Evolutionary conservation across 1,140 invertebrate genomes (phyloP), one percentile per base, ranked within the genome.

Genomic region (Bombus cullumanus): DNA sequence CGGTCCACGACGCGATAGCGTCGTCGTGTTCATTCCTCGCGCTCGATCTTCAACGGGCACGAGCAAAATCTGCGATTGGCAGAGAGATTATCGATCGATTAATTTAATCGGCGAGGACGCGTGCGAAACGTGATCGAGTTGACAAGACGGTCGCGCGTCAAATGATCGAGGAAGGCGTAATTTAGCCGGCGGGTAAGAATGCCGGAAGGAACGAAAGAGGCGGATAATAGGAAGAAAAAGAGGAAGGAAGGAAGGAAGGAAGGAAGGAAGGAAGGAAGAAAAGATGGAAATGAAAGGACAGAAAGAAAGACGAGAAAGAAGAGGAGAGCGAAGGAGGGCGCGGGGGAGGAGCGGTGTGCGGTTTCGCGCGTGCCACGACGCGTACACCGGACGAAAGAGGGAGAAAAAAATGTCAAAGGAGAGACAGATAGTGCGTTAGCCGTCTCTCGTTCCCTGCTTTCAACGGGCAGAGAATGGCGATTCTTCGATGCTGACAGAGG

Each of bases 401-500:
- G n/a, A 66, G n/a, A 66, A 77, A 77, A 59, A 77, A 62, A 39
- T 64, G 15, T n/a, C 37, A n/a, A 41, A 31, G 75, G 57, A 78
- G 34, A 41, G 28, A 59, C 25, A 41, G 39, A 71, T 57, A 87
- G 39, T 18, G 71, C 25, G 62, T 59, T 10, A 47, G 25, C 39
- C 1, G 31, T 34, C 15, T 53, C 18, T 53, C 47, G 31, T 75
- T 87, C 59, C 59, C 81, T 71, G 86, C 69, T 69, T 86, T 59
- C 43, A 34, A 5, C 37, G 28, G 53, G 71, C 64, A 81, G 71
- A 64, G 62, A 12, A 59, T 66, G 37, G 69, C 64, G 85, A 86
- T 77, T 86, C 80, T 53, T 62, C 66, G 72, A 39, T 34, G 39
- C 37, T 39, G 81, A 79, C 66, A 81, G 64, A 79, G 41, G 34